Base-by-base conservation (phyloP, 2,113 vertebrate genomes). In the Phyllostomus discolor region DNA sequence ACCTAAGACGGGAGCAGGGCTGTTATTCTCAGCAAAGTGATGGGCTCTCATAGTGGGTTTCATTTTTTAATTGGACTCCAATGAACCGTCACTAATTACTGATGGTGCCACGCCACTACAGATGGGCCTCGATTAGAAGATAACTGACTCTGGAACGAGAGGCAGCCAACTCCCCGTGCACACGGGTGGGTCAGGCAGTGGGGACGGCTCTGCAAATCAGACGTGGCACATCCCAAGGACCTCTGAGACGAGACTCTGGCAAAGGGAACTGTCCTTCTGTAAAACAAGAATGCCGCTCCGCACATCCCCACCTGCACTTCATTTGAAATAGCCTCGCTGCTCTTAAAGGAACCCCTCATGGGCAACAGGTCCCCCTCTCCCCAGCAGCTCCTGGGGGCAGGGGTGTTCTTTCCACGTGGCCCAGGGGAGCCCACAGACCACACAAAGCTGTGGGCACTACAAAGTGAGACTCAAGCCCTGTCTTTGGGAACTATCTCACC, bases 1-100 rank as follows among this genome's bases (percentile, higher is more conserved):
- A 83, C 76, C 75, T 87, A 31, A 64, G 46, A 41, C 50, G 64
- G 48, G 54, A 91, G 48, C 12, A 1, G 35, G 62, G 78, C 85
- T 81, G 48, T 33, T 93, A 57, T 54, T 88, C 89, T 76, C 22
- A 59, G 26, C 50, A 48, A 43, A 70, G 73, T 4, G 0, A 28
- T 59, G 83, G 90, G 94, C 67, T 94, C 90, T 92, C 57, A 46
- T 59, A 67, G 72, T 79, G 76, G 73, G 62, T 88, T 94, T 82
- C 50, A 43, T 85, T 87, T 90, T 88, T 86, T 96, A 96, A 97
- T 79, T 97, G 91, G 88, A 73, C 43, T 81, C 95, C 88, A 95
- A 95, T 94, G 94, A 95, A 70, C 72, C 59, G 31, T 90, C 78
- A 24, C 72, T 97, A 83, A 95, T 91, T 76, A 76, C 76, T 66